Base-by-base conservation (phyloP, 1,140 invertebrate genomes). In the Camponotus pennsylvanicus region DNA sequence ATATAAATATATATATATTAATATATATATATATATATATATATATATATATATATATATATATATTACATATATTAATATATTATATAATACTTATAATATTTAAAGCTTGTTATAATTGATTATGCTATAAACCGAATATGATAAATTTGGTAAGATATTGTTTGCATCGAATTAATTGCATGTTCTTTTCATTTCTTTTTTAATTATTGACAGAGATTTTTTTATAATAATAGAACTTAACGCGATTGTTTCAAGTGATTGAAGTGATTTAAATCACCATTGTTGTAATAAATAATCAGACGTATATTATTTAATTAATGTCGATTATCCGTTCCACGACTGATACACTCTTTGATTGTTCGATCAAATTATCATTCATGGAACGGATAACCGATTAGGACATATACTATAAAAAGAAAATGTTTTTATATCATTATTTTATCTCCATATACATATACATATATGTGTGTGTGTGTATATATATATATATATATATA, bases 181-280 rank as follows among this genome's bases (percentile, higher is more conserved):
- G 9, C 7, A 0, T 32, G 18, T 8, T 75, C 7, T 45, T 32
- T 78, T 77, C 34, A n/a, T 64, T 18, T 4, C 1, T 42, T 0
- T 9, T 63, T 42, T 61, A 1, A 61, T 42, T 42, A 18, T 13
- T 42, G 37, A 45, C 37, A 40, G 1, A 27, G 40, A 76, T 63
- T 32, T 7, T 3, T 18, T 77, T 63, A 9, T 34, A 71, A 18
- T 71, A 18, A 71, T 57, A 2, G 42, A n/a, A 77, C 63, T 76
- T 3, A 32, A 42, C 18, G 42, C 42, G 11, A 45, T 27, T 27
- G n/a, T 42, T 61, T 76, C 3, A 42, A 76, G 2, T 0, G 18
- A 18, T 59, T 42, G 3, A 0, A 45, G 3, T 34, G 21, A 75
- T 40, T 76, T 2, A 69, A 34, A 34, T 52, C 15, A 55, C n/a